phyloP scores from a whole-genome alignment of 1,140 invertebrate genomes.

The Cydia splendana region DNA sequence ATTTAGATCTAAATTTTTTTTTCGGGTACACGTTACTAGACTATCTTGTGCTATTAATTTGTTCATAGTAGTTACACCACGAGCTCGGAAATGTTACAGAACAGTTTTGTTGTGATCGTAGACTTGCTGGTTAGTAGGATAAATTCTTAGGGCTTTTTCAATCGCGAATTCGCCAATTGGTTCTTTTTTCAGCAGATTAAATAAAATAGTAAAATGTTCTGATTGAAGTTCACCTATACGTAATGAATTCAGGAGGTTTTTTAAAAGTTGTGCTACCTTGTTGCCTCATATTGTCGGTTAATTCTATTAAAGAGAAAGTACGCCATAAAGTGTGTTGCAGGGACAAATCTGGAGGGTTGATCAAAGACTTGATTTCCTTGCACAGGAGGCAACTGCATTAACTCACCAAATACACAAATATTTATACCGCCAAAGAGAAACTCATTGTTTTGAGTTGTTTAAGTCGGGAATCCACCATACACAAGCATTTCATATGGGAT shows the following conservation, averaged over 20 bases:
- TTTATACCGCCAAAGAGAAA: no score
- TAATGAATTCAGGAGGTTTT: constrained; percentile 48
- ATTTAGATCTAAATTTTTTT: constrained; percentile 40
- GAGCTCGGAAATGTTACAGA: constrained; percentile 32
- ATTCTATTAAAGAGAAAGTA: background rate
- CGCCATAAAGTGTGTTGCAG: background rate
- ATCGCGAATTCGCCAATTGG: constrained; percentile 38
- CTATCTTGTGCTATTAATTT: constrained; percentile 47
- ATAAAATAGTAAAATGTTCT: constrained; percentile 39
- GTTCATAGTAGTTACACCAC: constrained; percentile 34
- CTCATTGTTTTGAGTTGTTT: no score
- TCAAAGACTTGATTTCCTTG: no score
- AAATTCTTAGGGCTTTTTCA: constrained; percentile 42
- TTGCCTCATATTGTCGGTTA: constrained; percentile 36
- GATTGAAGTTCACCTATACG: constrained; percentile 44
- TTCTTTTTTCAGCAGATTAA: constrained; percentile 37
- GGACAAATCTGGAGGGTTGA: background rate
- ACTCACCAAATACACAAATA: no score
- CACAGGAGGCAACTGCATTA: no score
- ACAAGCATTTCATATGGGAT: no score
- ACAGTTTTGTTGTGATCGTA: constrained; percentile 39
- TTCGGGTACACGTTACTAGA: constrained; percentile 44
- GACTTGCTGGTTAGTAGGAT: constrained; percentile 44
- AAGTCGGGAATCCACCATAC: no score
- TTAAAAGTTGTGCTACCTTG: constrained; percentile 49